Conservation (phyloP, 1,140 invertebrate species). For the Sipha flava region DNA sequence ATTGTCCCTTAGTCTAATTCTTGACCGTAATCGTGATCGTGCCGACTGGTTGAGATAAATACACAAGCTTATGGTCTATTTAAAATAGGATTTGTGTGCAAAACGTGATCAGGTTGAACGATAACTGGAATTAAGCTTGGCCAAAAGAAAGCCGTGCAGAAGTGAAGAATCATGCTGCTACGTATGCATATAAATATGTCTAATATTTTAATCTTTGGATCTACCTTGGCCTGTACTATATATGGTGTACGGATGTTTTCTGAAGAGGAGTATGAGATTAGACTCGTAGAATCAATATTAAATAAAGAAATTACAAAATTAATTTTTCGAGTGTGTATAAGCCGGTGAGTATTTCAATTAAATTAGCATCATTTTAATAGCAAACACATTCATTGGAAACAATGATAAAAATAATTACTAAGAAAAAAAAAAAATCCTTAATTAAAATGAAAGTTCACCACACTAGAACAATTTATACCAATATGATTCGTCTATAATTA, state of each 20-base stretch:
- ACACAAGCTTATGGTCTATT: background rate
- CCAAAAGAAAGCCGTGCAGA: background rate
- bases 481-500: no score
- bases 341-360: background rate
- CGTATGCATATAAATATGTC: background rate
- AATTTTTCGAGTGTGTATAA: background rate
- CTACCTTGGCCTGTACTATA: no score
- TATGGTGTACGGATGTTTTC: background rate
- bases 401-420: no score
- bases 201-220: background rate
- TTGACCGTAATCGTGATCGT: no score
- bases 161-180: background rate
- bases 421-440: no score
- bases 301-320: background rate
- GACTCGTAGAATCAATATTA: background rate
- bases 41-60: no score
- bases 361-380: background rate
- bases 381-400: no score
- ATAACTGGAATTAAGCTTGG: background rate
- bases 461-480: no score
- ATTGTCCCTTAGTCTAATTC: no score
- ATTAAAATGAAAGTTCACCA: no score
- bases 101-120: constrained; percentile 6
- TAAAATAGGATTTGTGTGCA: background rate
- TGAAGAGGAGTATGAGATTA: background rate